phyloP scores from a whole-genome alignment of 2,888 invertebrate genomes.

The Hanleya hanleyi region DNA sequence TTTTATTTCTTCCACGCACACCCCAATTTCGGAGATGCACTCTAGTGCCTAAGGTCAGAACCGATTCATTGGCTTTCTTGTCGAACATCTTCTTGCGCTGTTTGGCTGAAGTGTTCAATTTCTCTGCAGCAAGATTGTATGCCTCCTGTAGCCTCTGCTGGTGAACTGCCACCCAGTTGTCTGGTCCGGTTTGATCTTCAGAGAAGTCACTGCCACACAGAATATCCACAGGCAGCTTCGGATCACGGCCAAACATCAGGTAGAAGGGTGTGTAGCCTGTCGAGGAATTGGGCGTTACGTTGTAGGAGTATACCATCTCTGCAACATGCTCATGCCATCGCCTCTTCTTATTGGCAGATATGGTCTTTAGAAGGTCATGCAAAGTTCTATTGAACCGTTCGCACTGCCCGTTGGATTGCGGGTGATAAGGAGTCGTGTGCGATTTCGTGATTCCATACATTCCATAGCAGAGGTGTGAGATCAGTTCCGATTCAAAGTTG shows the following conservation, averaged over 20 bases:
- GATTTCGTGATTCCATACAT: too few relatives aligned
- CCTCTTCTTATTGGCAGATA: too few relatives aligned
- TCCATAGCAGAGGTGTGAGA: too few relatives aligned
- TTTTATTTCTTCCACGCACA: conserved; percentile 14
- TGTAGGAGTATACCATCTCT: too few relatives aligned
- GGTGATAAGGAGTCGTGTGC: too few relatives aligned
- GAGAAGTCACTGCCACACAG: neutral
- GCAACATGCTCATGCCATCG: too few relatives aligned
- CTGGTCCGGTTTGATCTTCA: neutral
- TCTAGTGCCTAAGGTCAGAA: neutral
- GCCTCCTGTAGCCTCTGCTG: neutral
- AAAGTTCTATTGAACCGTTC: too few relatives aligned
- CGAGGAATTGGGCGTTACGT: neutral
- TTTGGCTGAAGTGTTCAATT: neutral
- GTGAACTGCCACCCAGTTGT: conserved; percentile 7
- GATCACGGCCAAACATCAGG: too few relatives aligned
- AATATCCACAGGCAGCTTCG: conserved; percentile 9
- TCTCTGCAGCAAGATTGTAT: neutral
- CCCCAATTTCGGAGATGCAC: conserved; percentile 9
- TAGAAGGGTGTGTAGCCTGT: conserved; percentile 1
- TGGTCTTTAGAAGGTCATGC: too few relatives aligned
- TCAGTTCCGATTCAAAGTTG: too few relatives aligned
- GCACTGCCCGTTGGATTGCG: too few relatives aligned
- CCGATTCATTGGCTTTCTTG: conserved; percentile 3
- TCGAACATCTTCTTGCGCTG: neutral